These are phyloP conservation scores for Stramonita haemastoma DNA, from an alignment of 2,888 invertebrate genomes.

Conservation along the genomic window DNA sequence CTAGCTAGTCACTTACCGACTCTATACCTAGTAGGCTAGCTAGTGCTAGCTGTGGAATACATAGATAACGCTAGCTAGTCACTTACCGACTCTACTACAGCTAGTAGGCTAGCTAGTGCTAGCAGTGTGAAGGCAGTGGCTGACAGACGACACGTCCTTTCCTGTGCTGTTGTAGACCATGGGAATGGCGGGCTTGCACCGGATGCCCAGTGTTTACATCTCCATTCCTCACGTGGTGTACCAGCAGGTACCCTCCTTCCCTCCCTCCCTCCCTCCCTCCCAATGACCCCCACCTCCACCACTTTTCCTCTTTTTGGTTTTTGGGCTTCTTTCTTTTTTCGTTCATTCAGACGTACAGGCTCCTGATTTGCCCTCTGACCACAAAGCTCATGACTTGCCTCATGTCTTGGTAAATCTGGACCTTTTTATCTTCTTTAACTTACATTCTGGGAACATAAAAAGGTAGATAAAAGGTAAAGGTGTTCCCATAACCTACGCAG, in stretches of 20 bases:
- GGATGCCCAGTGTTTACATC: conserved; percentile 71
- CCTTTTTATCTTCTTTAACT: too few species aligned
- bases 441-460: too few species aligned
- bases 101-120: neutral
- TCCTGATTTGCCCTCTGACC: neutral
- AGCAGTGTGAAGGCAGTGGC: neutral
- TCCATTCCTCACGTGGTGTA: conserved; percentile 72
- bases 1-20: too few species aligned
- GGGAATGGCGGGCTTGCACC: conserved; percentile 69
- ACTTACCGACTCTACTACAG: too few species aligned
- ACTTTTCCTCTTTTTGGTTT: neutral
- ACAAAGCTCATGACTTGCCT: too few species aligned
- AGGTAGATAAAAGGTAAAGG: too few species aligned
- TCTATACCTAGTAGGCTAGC: too few species aligned
- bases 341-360: neutral
- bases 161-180: conserved; percentile 69
- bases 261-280: neutral
- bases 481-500: too few species aligned
- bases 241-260: conserved; percentile 64
- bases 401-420: too few species aligned
- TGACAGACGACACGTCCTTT: conserved; percentile 38
- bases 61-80: too few species aligned
- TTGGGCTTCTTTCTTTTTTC: neutral
- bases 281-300: conserved; percentile 11
- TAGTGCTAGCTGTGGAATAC: too few species aligned